Evolutionary conservation across 2,113 vertebrate species (phyloP).

Genomic region (Platichthys flesus): DNA sequence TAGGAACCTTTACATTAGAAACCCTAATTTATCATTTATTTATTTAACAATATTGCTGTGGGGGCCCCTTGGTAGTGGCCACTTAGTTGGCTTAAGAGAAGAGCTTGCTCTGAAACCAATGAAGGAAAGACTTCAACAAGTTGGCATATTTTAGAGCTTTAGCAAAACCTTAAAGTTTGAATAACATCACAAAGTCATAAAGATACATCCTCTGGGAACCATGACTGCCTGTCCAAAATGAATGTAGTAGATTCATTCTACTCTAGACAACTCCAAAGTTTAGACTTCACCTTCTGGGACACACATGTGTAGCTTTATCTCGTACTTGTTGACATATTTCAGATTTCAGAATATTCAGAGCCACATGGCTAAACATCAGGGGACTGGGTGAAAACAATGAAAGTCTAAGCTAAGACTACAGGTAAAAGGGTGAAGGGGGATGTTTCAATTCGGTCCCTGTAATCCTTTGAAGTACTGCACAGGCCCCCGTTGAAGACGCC

Average conservation of each 20-base stretch:
- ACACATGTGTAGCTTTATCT: neutral
- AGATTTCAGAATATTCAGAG: neutral
- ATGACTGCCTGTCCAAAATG: neutral
- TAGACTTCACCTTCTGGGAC: neutral
- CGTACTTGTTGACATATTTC: neutral
- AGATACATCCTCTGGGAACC: neutral
- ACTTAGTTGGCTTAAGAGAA: no score
- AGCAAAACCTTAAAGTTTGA: no score
- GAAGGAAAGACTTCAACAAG: no score
- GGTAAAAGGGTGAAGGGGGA: conserved; percentile 12
- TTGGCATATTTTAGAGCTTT: no score
- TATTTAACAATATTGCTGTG: no score
- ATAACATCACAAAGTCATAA: neutral
- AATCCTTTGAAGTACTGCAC: conserved; percentile 60
- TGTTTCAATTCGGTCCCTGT: conserved; percentile 43
- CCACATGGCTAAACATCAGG: neutral
- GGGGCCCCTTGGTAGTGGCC: no score
- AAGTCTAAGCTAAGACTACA: conserved; percentile 8
- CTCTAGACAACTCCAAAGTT: conserved; percentile 1
- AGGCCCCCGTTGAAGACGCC: conserved; percentile 45
- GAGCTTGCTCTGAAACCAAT: no score
- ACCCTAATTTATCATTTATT: no score
- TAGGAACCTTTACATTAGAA: no score
- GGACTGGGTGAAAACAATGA: conserved; percentile 24
- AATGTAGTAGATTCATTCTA: neutral